A percentile compares a stretch with the other conserved stretches of the same genome.
Evolutionary conservation across 2,888 invertebrate genomes (phyloP).

Genomic region (Chorisops tibialis): DNA sequence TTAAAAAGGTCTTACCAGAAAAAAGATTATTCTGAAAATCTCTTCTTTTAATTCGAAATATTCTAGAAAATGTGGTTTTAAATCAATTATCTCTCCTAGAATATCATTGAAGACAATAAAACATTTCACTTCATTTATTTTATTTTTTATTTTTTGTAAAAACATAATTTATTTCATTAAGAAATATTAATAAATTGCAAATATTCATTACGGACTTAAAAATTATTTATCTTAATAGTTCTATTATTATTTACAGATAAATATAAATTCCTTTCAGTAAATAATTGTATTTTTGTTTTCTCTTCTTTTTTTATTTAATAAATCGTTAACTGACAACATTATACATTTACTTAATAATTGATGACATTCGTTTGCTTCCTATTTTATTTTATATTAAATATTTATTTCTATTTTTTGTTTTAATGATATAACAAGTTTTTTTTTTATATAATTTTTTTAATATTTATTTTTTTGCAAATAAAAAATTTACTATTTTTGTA

Average conservation of each 20-base stretch:
- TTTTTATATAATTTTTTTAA: neutral
- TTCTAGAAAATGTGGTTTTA: no score
- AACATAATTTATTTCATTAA: constrained; percentile 18
- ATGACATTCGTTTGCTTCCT: neutral
- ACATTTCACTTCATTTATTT: no score
- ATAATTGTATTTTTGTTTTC: constrained; percentile 10
- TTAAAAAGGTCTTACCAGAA: no score
- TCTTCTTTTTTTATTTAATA: neutral
- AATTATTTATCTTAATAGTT: neutral
- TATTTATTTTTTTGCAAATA: neutral
- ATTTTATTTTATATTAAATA: neutral
- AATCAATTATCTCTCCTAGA: no score
- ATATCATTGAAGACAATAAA: no score
- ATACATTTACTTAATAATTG: neutral
- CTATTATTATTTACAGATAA: constrained; percentile 13
- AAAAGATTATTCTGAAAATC: no score
- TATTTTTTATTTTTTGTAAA: constrained; percentile 2
- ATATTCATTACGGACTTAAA: neutral
- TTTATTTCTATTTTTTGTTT: neutral
- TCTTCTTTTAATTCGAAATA: no score
- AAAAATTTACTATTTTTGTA: no score
- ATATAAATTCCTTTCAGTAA: constrained; percentile 10
- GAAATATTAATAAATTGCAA: constrained; percentile 6
- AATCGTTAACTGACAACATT: constrained; percentile 10
- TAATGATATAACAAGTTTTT: constrained; percentile 6